Conservation (phyloP, 37 sponge, comb jelly and placozoan species). For the Bolinopsis microptera region DNA sequence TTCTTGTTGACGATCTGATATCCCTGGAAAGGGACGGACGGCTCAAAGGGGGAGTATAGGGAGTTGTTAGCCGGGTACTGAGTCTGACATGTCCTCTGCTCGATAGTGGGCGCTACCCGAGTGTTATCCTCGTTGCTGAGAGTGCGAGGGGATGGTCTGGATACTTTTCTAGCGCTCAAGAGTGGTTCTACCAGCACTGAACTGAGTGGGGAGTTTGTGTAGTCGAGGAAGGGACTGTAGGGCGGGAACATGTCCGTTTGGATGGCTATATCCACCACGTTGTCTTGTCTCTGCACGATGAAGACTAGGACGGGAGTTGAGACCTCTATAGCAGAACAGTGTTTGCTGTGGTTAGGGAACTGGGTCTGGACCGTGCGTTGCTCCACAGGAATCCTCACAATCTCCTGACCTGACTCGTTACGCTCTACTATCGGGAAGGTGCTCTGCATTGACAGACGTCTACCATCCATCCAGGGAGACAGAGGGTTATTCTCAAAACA, state of each 20-base stretch:
- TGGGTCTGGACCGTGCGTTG: conserved; percentile 27
- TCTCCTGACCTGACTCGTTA: conserved; percentile 11
- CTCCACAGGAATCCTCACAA: conserved; percentile 51
- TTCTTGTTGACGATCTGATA: not conserved
- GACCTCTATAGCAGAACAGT: not conserved
- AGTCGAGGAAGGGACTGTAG: not conserved
- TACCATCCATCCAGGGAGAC: not conserved
- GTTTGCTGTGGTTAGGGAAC: not conserved
- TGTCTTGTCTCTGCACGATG: conserved; percentile 52
- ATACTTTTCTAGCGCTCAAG: not conserved
- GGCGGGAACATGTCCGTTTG: not conserved
- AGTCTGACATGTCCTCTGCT: not conserved
- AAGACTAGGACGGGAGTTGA: not conserved
- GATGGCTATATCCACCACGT: not conserved
- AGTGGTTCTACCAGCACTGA: conserved; percentile 42
- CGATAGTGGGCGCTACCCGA: not conserved
- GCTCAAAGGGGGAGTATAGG: conserved; percentile 24
- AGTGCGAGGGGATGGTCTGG: not conserved
- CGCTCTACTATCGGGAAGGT: not conserved
- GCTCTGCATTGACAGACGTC: not conserved
- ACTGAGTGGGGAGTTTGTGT: not conserved
- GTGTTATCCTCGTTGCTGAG: not conserved
- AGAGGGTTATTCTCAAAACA: not conserved
- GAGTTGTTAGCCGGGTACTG: conserved; percentile 55
- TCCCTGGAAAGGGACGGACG: conserved; percentile 16